Evolutionary conservation across 2,113 vertebrate species (phyloP), one percentile per base, ranked within the genome.

Genomic region (Nothoprocta pentlandii): DNA sequence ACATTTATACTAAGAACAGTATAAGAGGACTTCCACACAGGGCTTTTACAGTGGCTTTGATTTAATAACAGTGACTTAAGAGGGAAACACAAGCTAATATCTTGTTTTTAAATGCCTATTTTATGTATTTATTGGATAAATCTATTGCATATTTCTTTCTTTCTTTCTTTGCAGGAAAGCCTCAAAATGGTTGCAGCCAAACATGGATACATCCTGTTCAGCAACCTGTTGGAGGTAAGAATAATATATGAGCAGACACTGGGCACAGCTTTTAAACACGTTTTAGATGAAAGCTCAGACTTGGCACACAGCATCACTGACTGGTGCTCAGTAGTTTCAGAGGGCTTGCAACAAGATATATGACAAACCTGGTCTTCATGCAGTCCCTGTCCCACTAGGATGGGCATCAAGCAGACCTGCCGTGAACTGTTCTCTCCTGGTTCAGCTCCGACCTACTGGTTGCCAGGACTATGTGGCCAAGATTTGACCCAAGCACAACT

Each of bases 211-310:
- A 75, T 47, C 91, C 98, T 96, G 42, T 99, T 99, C 95, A 98
- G 81, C 96, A 98, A 97, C 53, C 97, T 99, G 49, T 92, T 99
- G 13, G 94, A 99, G 98, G 99, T 99, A 94, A 98, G 95, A 36
- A 36, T 44, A 26, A 5, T 26, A 19, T 34, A 22, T 49, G 7
- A 32, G 21, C 3, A 89, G 17, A 32, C 13, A 20, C 2, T 8
- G 16, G 17, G 7, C 4, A 85, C 69, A 77, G 23, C 25, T 26
- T 90, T 68, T 39, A 64, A 69, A 34, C 6, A 23, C 1, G 6
- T 42, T 51, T 85, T 30, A 2, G 28, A 44, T 3, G 8, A 32
- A 30, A 58, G 11, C 20, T 36, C 20, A 58, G 41, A 54, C 16
- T 12, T 1, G 12, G 44, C 58, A 58, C 44, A n/a, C 2, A 20